Evolutionary conservation across 1,140 invertebrate species (phyloP).

Genomic region (Nylanderia fulva): DNA sequence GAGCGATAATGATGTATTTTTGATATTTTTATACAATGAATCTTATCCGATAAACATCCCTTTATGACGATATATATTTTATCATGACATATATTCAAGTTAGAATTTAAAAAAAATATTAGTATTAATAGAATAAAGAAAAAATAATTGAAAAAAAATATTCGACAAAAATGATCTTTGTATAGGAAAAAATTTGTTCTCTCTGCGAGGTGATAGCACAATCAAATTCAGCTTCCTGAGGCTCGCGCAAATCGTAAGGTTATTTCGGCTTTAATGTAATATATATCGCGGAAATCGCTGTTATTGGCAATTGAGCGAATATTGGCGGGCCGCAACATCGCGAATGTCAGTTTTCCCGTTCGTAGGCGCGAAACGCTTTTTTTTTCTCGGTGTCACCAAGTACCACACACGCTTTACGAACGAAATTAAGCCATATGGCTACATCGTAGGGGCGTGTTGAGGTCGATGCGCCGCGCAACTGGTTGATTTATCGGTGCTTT

Average conservation of each 20-base stretch:
- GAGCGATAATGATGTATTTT: not conserved
- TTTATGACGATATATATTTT: not conserved
- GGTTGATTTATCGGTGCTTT: slow-evolving; percentile 85
- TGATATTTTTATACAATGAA: slow-evolving; percentile 7
- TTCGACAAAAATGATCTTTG: not conserved
- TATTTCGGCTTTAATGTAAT: slow-evolving; percentile 11
- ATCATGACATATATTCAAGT: not conserved
- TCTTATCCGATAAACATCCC: not conserved
- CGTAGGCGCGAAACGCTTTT: slow-evolving; percentile 30
- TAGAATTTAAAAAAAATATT: not conserved
- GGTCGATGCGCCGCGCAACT: slow-evolving; percentile 80
- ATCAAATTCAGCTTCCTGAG: not conserved
- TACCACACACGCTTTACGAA: slow-evolving; percentile 60
- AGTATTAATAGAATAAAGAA: no score
- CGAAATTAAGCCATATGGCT: slow-evolving; percentile 81
- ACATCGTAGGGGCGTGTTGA: slow-evolving; percentile 84
- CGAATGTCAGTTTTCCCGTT: slow-evolving; percentile 10
- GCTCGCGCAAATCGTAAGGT: not conserved
- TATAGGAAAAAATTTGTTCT: not conserved
- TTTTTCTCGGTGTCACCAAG: slow-evolving; percentile 8
- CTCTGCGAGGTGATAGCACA: not conserved
- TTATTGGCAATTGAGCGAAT: slow-evolving; percentile 13
- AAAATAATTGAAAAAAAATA: no score
- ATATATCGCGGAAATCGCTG: slow-evolving; percentile 2
- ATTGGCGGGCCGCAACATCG: not conserved